A percentile compares a stretch with the other conserved stretches of the same genome.
Conservation (phyloP, 2,888 invertebrate genomes). For the Perizoma flavofasciatum region DNA sequence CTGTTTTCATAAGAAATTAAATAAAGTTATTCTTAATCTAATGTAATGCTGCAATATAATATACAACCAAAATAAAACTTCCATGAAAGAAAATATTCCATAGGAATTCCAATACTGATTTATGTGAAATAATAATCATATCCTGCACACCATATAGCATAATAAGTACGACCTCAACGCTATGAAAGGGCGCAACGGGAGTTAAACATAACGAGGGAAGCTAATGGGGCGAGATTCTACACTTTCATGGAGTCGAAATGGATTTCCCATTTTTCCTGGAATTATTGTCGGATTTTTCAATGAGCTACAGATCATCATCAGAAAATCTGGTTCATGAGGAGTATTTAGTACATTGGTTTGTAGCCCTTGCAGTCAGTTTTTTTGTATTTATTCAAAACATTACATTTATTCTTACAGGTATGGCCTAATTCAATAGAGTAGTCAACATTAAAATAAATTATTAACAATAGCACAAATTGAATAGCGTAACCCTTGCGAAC, state of each 20-base stretch:
- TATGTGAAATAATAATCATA: constrained; percentile 7
- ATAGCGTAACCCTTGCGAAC: too few relatives aligned
- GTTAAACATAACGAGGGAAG: constrained; percentile 15
- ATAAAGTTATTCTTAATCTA: too few relatives aligned
- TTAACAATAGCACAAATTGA: too few relatives aligned
- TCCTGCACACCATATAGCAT: constrained; percentile 4
- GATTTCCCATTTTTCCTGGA: constrained; percentile 7
- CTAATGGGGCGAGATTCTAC: constrained; percentile 8
- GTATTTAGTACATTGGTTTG: too few relatives aligned
- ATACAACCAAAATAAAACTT: neutral
- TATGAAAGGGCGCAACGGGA: constrained; percentile 3
- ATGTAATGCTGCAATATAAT: too few relatives aligned
- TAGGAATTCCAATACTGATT: constrained; percentile 1
- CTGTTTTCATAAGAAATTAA: too few relatives aligned
- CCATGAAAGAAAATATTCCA: neutral
- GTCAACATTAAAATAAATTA: too few relatives aligned
- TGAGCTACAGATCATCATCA: neutral
- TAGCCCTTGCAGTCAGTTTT: too few relatives aligned
- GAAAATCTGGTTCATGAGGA: too few relatives aligned
- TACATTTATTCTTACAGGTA: too few relatives aligned
- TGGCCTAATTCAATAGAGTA: too few relatives aligned
- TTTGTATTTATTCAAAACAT: too few relatives aligned
- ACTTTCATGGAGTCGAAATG: constrained; percentile 2
- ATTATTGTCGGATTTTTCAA: constrained; percentile 11
- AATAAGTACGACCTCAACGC: constrained; percentile 5